Evolutionary conservation across 2,113 vertebrate genomes (phyloP).

Genomic region (Cyprinodon variegatus): DNA sequence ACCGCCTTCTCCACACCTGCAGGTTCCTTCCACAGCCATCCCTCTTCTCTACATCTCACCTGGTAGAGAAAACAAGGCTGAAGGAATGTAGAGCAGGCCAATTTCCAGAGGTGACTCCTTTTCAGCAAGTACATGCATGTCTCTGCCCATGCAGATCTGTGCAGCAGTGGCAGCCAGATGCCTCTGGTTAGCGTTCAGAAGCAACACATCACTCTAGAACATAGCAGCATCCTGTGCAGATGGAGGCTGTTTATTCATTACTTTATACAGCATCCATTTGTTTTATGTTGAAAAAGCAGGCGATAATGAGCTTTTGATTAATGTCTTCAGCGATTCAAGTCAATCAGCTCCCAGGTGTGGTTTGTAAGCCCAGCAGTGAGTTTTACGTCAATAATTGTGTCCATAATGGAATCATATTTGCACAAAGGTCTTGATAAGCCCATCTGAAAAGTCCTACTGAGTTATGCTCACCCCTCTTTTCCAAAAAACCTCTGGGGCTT

Average conservation of each 20-base stretch:
- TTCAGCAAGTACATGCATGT: conserved; percentile 53
- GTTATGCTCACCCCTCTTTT: background rate
- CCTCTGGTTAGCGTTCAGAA: conserved; percentile 21
- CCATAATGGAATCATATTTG: background rate
- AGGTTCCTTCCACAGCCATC: conserved; percentile 22
- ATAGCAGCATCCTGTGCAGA: conserved; percentile 13
- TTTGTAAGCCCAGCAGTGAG: background rate
- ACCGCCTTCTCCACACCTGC: background rate
- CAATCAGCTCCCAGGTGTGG: background rate
- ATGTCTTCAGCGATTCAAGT: background rate
- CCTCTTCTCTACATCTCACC: conserved; percentile 60
- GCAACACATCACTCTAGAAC: conserved; percentile 13
- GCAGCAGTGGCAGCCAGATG: conserved; percentile 15
- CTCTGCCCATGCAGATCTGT: conserved; percentile 16
- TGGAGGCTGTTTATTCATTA: background rate
- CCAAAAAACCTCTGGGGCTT: no score
- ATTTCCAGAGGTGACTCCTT: conserved; percentile 9
- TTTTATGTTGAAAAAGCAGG: background rate
- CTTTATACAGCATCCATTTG: background rate
- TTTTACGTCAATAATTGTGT: background rate
- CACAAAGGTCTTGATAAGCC: background rate
- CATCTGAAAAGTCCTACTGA: background rate
- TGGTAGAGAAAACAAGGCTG: conserved; percentile 47
- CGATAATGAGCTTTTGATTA: background rate
- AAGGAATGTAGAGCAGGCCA: conserved; percentile 35